Percentiles rank a stretch among this genome's conserved stretches.
Evolutionary conservation across 2,888 invertebrate genomes (phyloP).

Genomic region (Troides helena): DNA sequence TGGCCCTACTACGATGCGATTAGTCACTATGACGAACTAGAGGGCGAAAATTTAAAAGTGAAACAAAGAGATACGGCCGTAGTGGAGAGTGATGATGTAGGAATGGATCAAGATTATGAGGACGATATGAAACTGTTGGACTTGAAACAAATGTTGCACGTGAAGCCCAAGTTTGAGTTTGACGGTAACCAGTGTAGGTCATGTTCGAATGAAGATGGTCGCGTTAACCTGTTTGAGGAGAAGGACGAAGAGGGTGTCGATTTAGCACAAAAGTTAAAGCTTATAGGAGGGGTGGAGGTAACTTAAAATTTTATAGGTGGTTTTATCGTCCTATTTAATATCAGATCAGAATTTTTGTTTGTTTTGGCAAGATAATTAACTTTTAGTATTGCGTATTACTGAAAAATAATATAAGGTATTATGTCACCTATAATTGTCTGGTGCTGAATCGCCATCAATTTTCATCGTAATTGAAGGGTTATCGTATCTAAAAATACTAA

Average conservation of each 20-base stretch:
- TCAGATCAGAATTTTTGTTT: too few species aligned
- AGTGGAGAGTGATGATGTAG: constrained; percentile 31
- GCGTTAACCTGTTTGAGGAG: constrained; percentile 56
- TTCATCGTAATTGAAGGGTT: too few species aligned
- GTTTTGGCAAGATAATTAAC: too few species aligned
- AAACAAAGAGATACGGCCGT: constrained; percentile 31
- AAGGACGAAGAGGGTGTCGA: constrained; percentile 54
- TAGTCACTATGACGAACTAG: constrained; percentile 49
- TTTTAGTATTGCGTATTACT: too few species aligned
- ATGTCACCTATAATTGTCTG: too few species aligned
- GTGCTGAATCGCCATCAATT: too few species aligned
- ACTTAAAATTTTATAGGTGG: neutral
- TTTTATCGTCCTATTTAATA: neutral
- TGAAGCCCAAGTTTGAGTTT: constrained; percentile 54
- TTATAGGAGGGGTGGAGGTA: constrained; percentile 65
- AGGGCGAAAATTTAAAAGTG: constrained; percentile 33
- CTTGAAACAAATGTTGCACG: constrained; percentile 55
- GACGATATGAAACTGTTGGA: constrained; percentile 70
- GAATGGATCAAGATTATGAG: constrained; percentile 55
- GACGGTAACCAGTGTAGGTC: constrained; percentile 53
- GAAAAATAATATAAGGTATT: too few species aligned
- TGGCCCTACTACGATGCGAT: constrained; percentile 71
- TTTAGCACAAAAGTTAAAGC: constrained; percentile 57
- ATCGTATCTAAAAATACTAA: too few species aligned
- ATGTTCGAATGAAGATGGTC: constrained; percentile 55